Evolutionary conservation across 1,140 invertebrate species (phyloP).

Genomic region (Lucilia cuprina): DNA sequence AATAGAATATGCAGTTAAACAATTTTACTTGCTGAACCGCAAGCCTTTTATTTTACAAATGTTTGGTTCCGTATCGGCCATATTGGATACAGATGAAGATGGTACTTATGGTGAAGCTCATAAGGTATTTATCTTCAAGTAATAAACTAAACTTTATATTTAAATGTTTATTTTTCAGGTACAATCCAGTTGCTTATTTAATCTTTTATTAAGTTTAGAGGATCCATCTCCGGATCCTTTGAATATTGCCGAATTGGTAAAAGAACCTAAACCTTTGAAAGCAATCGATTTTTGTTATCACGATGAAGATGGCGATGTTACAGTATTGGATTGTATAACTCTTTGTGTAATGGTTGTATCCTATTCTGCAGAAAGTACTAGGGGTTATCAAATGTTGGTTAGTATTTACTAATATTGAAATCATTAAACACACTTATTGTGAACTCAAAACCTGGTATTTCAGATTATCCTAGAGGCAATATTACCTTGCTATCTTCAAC

Average conservation of each 20-base stretch:
- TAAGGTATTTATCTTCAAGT: constrained; percentile 68
- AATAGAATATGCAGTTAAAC: constrained; percentile 97
- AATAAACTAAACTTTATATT: no score
- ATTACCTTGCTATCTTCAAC: constrained; percentile 90
- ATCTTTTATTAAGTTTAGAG: constrained; percentile 89
- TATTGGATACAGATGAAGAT: constrained; percentile 91
- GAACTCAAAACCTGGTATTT: constrained; percentile 38
- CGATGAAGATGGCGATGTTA: constrained; percentile 94
- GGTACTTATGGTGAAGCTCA: constrained; percentile 87
- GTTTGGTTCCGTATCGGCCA: constrained; percentile 97
- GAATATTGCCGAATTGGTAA: constrained; percentile 94
- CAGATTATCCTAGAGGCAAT: constrained; percentile 96
- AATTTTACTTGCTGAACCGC: constrained; percentile 97
- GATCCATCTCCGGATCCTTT: constrained; percentile 92
- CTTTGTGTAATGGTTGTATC: constrained; percentile 97
- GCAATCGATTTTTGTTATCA: constrained; percentile 98
- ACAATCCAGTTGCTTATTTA: constrained; percentile 88
- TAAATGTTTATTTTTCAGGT: constrained; percentile 68
- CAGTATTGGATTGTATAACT: constrained; percentile 91
- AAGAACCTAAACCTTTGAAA: constrained; percentile 94
- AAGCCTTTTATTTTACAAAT: constrained; percentile 99
- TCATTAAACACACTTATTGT: no score
- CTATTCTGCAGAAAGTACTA: constrained; percentile 92
- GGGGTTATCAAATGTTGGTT: constrained; percentile 97
- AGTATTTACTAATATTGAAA: constrained; percentile 46